These are phyloP conservation scores for Dendrolimus pini DNA, from an alignment of 2,888 invertebrate species.

Conservation along the genomic window DNA sequence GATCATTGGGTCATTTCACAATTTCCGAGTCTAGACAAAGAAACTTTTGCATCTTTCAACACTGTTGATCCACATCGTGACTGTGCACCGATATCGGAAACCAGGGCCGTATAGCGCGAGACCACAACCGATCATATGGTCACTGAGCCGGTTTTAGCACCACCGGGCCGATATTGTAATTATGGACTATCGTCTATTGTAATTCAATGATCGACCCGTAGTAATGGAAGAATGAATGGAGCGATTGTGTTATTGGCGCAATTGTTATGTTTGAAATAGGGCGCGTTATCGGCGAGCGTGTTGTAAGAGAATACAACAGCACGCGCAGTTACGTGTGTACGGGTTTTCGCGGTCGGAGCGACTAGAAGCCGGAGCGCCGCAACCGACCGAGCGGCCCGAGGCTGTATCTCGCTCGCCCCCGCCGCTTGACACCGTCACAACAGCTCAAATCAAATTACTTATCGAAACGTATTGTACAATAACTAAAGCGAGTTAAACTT, in stretches of 20 bases:
- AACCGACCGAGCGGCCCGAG: constrained; percentile 10
- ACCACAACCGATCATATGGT: constrained; percentile 56
- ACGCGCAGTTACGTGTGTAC: constrained; percentile 51
- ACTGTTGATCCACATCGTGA: constrained; percentile 52
- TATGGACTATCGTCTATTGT: constrained; percentile 20
- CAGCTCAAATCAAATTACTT: constrained; percentile 58
- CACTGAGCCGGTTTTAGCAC: constrained; percentile 48
- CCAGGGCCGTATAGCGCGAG: constrained; percentile 37
- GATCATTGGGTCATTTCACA: constrained; percentile 46
- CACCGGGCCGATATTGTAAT: constrained; percentile 24
- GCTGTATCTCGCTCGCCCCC: constrained; percentile 30
- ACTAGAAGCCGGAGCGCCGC: constrained; percentile 34
- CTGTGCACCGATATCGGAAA: constrained; percentile 43
- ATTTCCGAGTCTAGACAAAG: constrained; percentile 29
- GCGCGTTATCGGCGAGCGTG: constrained; percentile 54
- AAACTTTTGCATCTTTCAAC: constrained; percentile 46
- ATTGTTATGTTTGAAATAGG: constrained; percentile 52
- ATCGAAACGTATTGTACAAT: constrained; percentile 47
- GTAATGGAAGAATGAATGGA: constrained; percentile 32
- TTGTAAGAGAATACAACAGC: constrained; percentile 20
- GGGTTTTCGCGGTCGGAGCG: constrained; percentile 50
- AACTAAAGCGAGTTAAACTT: constrained; percentile 9
- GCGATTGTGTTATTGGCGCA: constrained; percentile 41
- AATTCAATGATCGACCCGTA: constrained; percentile 25
- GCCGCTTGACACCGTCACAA: constrained; percentile 36